A percentile compares a stretch with the other conserved stretches of the same genome.
Evolutionary conservation across 1,140 invertebrate genomes (phyloP).

Genomic region (Cryptotermes secundus): DNA sequence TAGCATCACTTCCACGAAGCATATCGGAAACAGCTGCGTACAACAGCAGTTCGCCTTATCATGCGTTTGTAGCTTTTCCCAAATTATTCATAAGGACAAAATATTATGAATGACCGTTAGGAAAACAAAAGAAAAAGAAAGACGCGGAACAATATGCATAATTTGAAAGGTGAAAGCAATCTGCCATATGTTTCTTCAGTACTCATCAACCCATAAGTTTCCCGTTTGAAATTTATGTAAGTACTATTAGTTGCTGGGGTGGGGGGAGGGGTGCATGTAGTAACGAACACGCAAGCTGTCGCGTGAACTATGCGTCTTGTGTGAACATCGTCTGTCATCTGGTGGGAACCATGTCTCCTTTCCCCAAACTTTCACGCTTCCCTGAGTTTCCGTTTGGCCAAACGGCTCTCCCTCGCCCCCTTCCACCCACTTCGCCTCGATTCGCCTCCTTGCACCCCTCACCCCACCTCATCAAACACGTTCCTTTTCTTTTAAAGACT

Average conservation of each 20-base stretch:
- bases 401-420: not conserved
- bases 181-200: conserved; percentile 1
- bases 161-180: not conserved
- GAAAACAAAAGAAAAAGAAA: conserved; percentile 17
- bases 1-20: not conserved
- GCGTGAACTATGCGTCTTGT: conserved; percentile 5
- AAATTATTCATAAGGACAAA: not conserved
- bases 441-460: no score
- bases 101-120: not conserved
- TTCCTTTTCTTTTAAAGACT: not conserved
- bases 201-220: conserved; percentile 16
- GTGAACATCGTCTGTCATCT: conserved; percentile 18
- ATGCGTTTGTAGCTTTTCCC: not conserved
- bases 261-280: no score
- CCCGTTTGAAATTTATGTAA: conserved; percentile 12
- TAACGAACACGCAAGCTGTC: conserved; percentile 18
- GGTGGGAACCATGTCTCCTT: not conserved
- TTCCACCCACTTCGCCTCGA: not conserved
- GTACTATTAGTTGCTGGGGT: not conserved
- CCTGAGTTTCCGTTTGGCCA: conserved; percentile 4
- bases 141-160: not conserved
- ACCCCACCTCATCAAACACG: no score
- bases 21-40: conserved; percentile 1
- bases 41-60: not conserved
- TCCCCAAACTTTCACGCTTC: not conserved